These are phyloP conservation scores for Diaphora mendica DNA, from an alignment of 2,888 invertebrate species.

Conservation along the genomic window DNA sequence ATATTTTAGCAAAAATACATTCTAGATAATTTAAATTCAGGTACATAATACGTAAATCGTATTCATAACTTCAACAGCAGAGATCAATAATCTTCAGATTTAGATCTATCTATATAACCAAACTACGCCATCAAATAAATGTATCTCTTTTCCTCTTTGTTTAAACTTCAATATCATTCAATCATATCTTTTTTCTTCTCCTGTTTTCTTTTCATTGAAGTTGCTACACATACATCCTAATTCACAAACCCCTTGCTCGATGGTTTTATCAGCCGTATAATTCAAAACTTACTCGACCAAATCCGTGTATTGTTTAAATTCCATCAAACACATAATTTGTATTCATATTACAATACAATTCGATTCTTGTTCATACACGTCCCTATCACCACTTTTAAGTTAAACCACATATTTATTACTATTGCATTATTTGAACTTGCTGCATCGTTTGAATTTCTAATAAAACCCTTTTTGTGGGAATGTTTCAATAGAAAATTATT, in stretches of 20 bases:
- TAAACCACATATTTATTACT: slow-evolving; percentile 32
- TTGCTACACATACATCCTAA: not conserved
- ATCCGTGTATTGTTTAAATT: slow-evolving; percentile 62
- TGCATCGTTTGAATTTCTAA: slow-evolving; percentile 16
- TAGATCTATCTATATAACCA: too few species aligned
- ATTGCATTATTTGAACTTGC: slow-evolving; percentile 27
- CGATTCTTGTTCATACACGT: slow-evolving; percentile 44
- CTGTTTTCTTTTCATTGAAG: not conserved
- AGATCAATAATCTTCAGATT: too few species aligned
- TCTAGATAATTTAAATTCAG: not conserved
- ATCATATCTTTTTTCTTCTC: not conserved
- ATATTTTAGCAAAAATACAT: not conserved
- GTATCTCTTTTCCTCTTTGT: too few species aligned
- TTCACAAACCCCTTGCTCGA: not conserved
- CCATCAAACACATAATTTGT: slow-evolving; percentile 55
- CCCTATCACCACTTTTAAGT: slow-evolving; percentile 31
- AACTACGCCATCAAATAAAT: not conserved
- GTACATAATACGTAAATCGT: too few species aligned
- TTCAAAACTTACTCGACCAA: slow-evolving; percentile 55
- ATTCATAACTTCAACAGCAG: too few species aligned
- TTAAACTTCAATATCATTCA: not conserved
- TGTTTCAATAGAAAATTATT: slow-evolving; percentile 15
- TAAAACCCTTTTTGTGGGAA: slow-evolving; percentile 25
- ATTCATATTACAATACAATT: slow-evolving; percentile 55
- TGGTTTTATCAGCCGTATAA: not conserved